Evolutionary conservation across 1,140 invertebrate species (phyloP).

Genomic region (Trachymyrmex septentrionalis): DNA sequence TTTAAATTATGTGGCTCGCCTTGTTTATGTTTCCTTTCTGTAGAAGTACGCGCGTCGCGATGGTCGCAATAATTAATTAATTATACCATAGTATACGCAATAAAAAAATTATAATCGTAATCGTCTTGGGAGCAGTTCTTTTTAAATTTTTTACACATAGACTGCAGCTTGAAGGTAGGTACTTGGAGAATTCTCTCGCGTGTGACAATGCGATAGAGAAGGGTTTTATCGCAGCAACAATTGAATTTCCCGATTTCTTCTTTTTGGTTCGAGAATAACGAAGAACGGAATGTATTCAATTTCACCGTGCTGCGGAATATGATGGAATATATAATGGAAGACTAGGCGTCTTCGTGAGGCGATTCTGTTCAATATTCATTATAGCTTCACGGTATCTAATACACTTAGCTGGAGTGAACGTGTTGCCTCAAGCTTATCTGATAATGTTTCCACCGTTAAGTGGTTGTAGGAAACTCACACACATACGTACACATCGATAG

Average conservation of each 20-base stretch:
- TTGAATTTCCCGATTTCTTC: slow-evolving; percentile 7
- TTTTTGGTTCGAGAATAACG: neutral
- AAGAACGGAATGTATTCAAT: slow-evolving; percentile 21
- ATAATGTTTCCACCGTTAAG: slow-evolving; percentile 24
- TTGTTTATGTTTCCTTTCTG: neutral
- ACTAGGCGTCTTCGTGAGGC: slow-evolving; percentile 30
- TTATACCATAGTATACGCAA: slow-evolving; percentile 25
- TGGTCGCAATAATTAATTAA: slow-evolving; percentile 21
- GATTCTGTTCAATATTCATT: slow-evolving; percentile 18
- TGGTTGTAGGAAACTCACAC: slow-evolving; percentile 33
- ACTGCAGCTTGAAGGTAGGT: neutral
- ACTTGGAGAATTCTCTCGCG: neutral
- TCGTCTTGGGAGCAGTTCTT: neutral
- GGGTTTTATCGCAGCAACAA: neutral
- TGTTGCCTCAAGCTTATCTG: slow-evolving; percentile 24
- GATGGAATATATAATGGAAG: slow-evolving; percentile 42
- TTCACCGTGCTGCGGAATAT: neutral
- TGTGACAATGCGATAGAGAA: neutral
- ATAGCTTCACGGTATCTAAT: slow-evolving; percentile 27
- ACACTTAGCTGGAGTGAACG: slow-evolving; percentile 10
- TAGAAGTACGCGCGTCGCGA: neutral
- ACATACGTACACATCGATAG: slow-evolving; percentile 61
- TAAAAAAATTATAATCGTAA: slow-evolving; percentile 28
- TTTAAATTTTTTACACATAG: neutral
- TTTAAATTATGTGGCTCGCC: neutral